Evolutionary conservation across 2,113 vertebrate genomes (phyloP).

Genomic region (Indri indri): DNA sequence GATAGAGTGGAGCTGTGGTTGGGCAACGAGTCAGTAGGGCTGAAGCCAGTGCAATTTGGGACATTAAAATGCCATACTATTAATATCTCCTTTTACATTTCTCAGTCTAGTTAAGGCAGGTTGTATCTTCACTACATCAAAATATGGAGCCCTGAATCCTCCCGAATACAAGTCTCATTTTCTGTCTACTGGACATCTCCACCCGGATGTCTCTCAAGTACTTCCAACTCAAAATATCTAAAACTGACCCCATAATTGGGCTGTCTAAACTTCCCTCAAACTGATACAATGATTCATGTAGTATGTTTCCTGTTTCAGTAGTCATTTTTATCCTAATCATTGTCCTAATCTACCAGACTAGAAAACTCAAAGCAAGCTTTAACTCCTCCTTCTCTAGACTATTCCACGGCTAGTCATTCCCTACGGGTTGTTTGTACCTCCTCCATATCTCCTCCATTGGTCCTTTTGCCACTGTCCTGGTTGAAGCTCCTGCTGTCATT

Average conservation of each 20-base stretch:
- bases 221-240: background rate
- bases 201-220: background rate
- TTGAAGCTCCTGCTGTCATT: background rate
- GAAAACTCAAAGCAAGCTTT: conserved; percentile 20
- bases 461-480: background rate
- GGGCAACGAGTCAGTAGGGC: background rate
- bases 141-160: background rate
- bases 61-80: conserved; percentile 4
- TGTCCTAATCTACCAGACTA: background rate
- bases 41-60: background rate
- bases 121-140: background rate
- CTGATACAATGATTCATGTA: background rate
- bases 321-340: background rate
- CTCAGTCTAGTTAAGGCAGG: background rate
- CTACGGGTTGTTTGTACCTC: background rate
- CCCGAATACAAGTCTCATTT: background rate
- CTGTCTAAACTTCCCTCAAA: background rate
- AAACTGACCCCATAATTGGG: no score
- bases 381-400: background rate
- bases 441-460: background rate
- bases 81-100: background rate
- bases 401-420: background rate
- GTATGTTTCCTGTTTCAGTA: background rate
- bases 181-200: background rate
- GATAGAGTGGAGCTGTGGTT: background rate